Percentiles rank a stretch among this genome's conserved stretches.
Conservation (phyloP, 2,797 vertebrate species). For the Rallus crepitans region DNA sequence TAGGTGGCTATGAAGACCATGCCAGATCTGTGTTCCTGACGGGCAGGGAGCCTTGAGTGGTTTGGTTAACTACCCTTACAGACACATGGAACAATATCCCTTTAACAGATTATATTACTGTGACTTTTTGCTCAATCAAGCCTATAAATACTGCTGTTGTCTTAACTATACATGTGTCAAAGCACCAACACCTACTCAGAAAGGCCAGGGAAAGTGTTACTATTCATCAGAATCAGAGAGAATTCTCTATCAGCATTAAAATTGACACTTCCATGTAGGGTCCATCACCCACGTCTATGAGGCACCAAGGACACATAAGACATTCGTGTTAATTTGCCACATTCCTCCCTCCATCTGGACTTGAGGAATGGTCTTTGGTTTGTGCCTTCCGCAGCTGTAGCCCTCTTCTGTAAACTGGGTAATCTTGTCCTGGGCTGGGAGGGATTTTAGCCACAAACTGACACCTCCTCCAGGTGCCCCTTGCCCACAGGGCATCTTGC, state of each 20-base stretch:
- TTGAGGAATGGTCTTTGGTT: not conserved
- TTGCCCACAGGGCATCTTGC: not conserved
- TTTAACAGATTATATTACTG: not conserved
- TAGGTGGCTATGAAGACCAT: accelerated
- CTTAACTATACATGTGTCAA: not conserved
- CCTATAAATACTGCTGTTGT: not conserved
- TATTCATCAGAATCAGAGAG: not conserved
- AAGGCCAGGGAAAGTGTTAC: not conserved
- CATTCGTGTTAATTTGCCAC: not conserved
- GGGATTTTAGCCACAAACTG: not conserved
- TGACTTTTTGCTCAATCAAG: not conserved
- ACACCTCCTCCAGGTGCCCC: accelerated
- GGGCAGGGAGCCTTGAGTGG: not conserved
- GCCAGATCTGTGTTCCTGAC: not conserved
- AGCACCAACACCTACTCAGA: not conserved
- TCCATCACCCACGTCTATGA: accelerated
- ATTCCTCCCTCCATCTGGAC: not conserved
- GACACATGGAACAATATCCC: not conserved
- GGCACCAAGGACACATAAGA: not conserved
- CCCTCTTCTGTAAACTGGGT: not conserved
- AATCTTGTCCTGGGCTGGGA: not conserved
- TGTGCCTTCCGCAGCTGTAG: not conserved
- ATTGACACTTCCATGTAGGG: not conserved
- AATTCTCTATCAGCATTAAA: not conserved
- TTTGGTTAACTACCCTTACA: not conserved